A percentile compares a stretch with the other conserved stretches of the same genome.
phyloP scores from a whole-genome alignment of 2,797 vertebrate species.

The Coregonus sp. region DNA sequence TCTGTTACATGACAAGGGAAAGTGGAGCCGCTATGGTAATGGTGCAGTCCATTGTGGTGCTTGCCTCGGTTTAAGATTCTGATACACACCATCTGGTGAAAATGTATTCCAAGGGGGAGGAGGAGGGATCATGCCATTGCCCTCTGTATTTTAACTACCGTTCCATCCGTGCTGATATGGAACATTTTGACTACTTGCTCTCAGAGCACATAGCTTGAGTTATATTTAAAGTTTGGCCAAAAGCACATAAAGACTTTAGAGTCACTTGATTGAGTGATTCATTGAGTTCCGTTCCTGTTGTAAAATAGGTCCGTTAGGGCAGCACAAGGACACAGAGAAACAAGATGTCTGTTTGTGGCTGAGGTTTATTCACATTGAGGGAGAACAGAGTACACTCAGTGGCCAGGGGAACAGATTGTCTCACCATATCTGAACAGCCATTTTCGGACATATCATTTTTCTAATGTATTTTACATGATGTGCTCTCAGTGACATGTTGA shows the following conservation, averaged over 20 bases:
- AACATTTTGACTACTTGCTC: neutral
- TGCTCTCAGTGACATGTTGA: too few relatives aligned
- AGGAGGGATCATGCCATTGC: neutral
- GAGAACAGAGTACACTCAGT: slow-evolving; percentile 15
- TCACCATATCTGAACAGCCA: slow-evolving; percentile 5
- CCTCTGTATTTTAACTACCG: neutral
- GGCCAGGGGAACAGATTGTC: slow-evolving; percentile 38
- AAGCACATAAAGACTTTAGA: slow-evolving; percentile 1
- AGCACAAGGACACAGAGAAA: slow-evolving; percentile 23
- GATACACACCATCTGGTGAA: neutral
- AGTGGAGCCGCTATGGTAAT: neutral
- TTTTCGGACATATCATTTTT: too few relatives aligned
- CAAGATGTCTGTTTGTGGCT: slow-evolving; percentile 5
- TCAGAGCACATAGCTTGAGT: slow-evolving; percentile 2
- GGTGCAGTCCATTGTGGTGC: neutral
- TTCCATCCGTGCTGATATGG: too few relatives aligned
- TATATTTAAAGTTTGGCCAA: neutral
- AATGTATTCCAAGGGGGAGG: too few relatives aligned
- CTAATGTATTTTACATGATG: too few relatives aligned
- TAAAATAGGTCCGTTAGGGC: slow-evolving; percentile 40
- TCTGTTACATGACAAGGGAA: neutral
- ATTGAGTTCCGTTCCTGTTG: neutral
- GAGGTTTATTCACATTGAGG: neutral
- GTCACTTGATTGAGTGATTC: neutral
- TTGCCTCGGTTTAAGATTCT: neutral